Base-by-base conservation (phyloP, 2,888 invertebrate species). In the Drosophila subsilvestris region DNA sequence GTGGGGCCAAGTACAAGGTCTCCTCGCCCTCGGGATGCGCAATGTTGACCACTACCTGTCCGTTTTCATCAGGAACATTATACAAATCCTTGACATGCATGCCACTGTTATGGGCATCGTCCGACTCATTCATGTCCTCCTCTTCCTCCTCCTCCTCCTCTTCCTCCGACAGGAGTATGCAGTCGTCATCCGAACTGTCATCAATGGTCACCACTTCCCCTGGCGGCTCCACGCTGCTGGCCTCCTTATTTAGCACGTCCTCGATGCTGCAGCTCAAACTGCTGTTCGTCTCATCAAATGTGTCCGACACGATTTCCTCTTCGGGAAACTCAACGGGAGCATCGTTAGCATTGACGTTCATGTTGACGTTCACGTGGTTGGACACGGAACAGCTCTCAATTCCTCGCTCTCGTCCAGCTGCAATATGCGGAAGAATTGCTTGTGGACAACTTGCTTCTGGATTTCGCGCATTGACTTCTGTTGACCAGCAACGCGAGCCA, bases 41-140 rank as follows among this genome's bases (percentile, higher is more conserved):
- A 25, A 98, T 95, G 91, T 99, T 99, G 56, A 99, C 96, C 72
- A 98, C 93, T 14, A 99, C 98, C 22, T 98, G 94, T 0, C 99
- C 99, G 90, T 97, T 95, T 75, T 97, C 97, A 92, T 99, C 98
- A 0, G 97, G 97, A 78, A 96, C 93, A 92, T 99, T 99, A 89
- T 97, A 96, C 7, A 95, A 93, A 92, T 99, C 99, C 90, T 98
- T 98, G 6, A 98, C 97, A 91, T 98, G 98, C 92, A 97, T 95
- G 48, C 97, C 98, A 77, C 97, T 98, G 91, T 98, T 98, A 75
- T 96, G 95, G 1, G 97, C 96, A 93, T 98, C 98, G 76, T 97
- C 97, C 29, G 85, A 65, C 60, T 80, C 85, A 73, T 96, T 96
- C n/a, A 94, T 94, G 50, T 94, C 94, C 80, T 96, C 96, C n/a